These are phyloP conservation scores for Cheilosia soror DNA, from an alignment of 2,888 invertebrate species.

Conservation along the genomic window DNA sequence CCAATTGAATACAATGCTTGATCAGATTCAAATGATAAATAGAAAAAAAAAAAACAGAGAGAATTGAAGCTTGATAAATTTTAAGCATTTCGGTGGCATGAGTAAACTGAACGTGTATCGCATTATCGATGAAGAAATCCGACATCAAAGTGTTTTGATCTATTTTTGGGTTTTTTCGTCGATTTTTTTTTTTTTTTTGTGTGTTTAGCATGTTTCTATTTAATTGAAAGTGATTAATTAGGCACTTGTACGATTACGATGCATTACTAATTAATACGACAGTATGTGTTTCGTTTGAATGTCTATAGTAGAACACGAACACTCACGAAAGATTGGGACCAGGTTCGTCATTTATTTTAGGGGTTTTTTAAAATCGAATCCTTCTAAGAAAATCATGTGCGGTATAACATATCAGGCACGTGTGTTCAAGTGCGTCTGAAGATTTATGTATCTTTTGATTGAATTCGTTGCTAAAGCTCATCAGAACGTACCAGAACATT, in stretches of 20 bases:
- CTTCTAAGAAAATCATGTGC: too few species aligned
- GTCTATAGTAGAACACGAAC: too few species aligned
- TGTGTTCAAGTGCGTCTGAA: too few species aligned
- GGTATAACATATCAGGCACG: too few species aligned
- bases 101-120: conserved; percentile 15
- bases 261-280: background rate
- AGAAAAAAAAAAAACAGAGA: background rate
- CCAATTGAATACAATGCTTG: conserved; percentile 15
- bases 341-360: too few species aligned
- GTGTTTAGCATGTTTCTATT: conserved; percentile 1
- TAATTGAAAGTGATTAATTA: conserved; percentile 18
- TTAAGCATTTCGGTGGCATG: background rate
- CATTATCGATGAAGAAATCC: background rate
- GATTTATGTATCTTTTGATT: too few species aligned
- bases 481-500: too few species aligned
- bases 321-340: too few species aligned
- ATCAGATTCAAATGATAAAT: conserved; percentile 24
- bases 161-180: conserved; percentile 1
- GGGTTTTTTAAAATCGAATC: too few species aligned
- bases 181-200: background rate
- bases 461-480: too few species aligned
- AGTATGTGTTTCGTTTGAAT: background rate
- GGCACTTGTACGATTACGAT: conserved; percentile 8
- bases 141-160: conserved; percentile 7
- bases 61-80: conserved; percentile 3